These are phyloP conservation scores for Dromius quadrimaculatus DNA, from an alignment of 2,888 invertebrate species.

Conservation along the genomic window DNA sequence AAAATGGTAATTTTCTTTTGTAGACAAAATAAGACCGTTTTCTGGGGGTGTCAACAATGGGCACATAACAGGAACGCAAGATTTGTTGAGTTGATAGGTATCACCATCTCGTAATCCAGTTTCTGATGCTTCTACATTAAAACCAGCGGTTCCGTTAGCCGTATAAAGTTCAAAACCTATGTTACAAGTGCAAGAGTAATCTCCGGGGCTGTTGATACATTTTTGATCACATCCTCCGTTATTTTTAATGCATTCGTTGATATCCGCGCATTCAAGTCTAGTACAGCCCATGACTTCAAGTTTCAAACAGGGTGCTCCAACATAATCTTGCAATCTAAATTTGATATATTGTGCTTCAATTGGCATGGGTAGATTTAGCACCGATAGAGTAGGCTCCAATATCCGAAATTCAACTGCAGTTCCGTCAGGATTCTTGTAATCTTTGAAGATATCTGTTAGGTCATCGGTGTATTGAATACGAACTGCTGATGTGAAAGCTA, in stretches of 20 bases:
- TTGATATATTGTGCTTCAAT: conserved; percentile 91
- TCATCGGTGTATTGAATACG: conserved; percentile 90
- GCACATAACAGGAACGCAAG: conserved; percentile 95
- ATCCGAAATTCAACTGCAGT: conserved; percentile 94
- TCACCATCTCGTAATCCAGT: conserved; percentile 91
- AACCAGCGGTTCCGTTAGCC: conserved; percentile 91
- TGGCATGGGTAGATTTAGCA: conserved; percentile 89
- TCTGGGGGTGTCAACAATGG: conserved; percentile 82
- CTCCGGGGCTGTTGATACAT: conserved; percentile 90
- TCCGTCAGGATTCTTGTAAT: conserved; percentile 93
- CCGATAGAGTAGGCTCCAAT: conserved; percentile 89
- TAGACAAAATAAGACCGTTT: conserved; percentile 86
- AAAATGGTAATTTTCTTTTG: conserved; percentile 86
- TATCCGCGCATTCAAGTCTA: conserved; percentile 87
- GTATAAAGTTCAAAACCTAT: conserved; percentile 92
- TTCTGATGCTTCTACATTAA: conserved; percentile 82
- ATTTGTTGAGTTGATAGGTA: conserved; percentile 89
- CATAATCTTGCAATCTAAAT: conserved; percentile 89
- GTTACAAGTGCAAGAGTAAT: conserved; percentile 89
- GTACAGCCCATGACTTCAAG: conserved; percentile 94
- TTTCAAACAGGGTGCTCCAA: conserved; percentile 89
- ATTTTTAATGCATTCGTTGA: conserved; percentile 87
- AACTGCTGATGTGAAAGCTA: conserved; percentile 91
- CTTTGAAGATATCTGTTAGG: conserved; percentile 88
- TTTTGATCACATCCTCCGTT: conserved; percentile 96